phyloP scores from a whole-genome alignment of 2,888 invertebrate species.

The Liopterus haemorrhoidalis region DNA sequence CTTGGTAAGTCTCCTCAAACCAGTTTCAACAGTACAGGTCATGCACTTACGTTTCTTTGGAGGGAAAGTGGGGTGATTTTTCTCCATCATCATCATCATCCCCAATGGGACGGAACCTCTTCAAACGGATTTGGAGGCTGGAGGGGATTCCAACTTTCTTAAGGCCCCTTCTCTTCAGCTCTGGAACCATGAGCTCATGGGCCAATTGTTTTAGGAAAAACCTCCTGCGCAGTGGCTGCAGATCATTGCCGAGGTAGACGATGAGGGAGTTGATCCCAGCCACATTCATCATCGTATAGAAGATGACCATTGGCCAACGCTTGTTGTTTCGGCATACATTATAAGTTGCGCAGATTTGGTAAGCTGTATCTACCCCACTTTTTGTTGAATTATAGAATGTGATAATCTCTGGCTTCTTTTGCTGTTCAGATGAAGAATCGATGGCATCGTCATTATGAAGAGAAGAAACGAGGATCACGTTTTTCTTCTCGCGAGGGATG shows the following conservation, averaged over 20 bases:
- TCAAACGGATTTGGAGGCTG: conserved; percentile 16
- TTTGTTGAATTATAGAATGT: conserved; percentile 25
- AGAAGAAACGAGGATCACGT: conserved; percentile 18
- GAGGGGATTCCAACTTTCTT: conserved; percentile 12
- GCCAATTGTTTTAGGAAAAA: conserved; percentile 25
- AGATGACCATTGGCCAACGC: conserved; percentile 28
- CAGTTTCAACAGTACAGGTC: conserved; percentile 20
- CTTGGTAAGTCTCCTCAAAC: conserved; percentile 22
- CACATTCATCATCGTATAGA: conserved; percentile 23
- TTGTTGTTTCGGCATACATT: conserved; percentile 22
- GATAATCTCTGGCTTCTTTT: conserved; percentile 21
- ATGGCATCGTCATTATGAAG: conserved; percentile 13
- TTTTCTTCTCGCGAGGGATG: conserved; percentile 13
- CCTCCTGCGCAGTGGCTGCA: conserved; percentile 22
- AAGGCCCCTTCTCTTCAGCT: conserved; percentile 20
- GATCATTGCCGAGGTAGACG: conserved; percentile 25
- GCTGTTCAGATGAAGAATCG: conserved; percentile 7
- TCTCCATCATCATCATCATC: too few species aligned
- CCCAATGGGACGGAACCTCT: conserved; percentile 18
- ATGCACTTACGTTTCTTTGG: conserved; percentile 16
- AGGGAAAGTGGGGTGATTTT: conserved; percentile 13
- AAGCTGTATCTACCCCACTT: conserved; percentile 24
- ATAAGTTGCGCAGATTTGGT: conserved; percentile 26
- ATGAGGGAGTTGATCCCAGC: conserved; percentile 26
- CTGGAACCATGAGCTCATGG: conserved; percentile 21